Conservation (phyloP, 2,797 vertebrate species). For the Psittacula derbiana region DNA sequence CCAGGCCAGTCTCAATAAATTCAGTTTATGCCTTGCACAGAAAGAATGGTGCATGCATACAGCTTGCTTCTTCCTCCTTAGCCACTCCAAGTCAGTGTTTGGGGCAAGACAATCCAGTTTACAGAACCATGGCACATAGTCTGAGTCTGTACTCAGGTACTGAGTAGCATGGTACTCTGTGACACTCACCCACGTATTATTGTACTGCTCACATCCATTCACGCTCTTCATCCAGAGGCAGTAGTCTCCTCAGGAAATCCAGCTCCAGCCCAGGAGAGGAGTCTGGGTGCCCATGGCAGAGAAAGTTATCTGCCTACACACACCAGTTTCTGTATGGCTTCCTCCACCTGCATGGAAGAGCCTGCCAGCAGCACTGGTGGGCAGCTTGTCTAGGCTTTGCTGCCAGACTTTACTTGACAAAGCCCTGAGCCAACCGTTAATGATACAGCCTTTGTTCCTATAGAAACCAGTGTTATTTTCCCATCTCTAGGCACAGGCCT, state of each 20-base stretch:
- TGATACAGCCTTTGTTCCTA: neutral
- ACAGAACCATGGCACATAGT: neutral
- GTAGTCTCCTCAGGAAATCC: neutral
- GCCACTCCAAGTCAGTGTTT: neutral
- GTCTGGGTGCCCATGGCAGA: neutral
- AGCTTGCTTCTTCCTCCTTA: neutral
- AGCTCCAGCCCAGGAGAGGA: neutral
- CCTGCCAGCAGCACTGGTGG: neutral
- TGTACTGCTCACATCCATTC: neutral
- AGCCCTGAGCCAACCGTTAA: neutral
- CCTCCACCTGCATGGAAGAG: conserved; percentile 26
- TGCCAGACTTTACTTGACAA: conserved; percentile 15
- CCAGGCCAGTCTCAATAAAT: neutral
- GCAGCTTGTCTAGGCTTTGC: neutral
- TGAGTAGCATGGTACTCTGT: neutral
- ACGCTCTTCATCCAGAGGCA: neutral
- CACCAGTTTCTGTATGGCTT: conserved; percentile 3
- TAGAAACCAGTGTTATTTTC: neutral
- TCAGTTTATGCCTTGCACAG: neutral
- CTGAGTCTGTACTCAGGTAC: neutral
- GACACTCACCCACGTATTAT: neutral
- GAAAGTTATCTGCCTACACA: neutral
- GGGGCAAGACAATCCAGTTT: neutral
- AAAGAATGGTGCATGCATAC: neutral
- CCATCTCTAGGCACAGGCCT: conserved; percentile 6